Evolutionary conservation across 2,888 invertebrate genomes (phyloP).

Genomic region (Mesopsocus fuscifrons): DNA sequence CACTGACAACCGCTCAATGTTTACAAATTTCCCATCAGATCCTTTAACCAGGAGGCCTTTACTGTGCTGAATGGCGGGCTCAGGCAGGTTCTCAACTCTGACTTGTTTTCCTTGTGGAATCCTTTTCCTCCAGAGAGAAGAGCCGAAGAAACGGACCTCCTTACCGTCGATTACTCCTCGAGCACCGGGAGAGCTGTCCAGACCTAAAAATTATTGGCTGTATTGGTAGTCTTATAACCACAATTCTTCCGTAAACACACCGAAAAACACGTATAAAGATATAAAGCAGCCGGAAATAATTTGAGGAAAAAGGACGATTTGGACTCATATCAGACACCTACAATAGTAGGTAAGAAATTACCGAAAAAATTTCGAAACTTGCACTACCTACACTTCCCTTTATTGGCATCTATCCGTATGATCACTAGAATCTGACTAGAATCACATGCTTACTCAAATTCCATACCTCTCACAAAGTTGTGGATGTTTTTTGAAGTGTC

Average conservation of each 20-base stretch:
- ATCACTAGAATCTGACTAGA: too few relatives aligned
- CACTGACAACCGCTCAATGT: conserved; percentile 54
- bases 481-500: conserved; percentile 57
- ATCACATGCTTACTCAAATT: too few relatives aligned
- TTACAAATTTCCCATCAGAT: conserved; percentile 62
- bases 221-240: neutral
- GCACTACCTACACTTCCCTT: too few relatives aligned
- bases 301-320: too few relatives aligned
- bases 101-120: conserved; percentile 35
- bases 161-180: conserved; percentile 39
- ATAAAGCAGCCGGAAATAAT: too few relatives aligned
- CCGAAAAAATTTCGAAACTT: too few relatives aligned
- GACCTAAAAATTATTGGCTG: conserved; percentile 27
- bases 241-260: neutral
- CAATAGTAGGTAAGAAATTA: too few relatives aligned
- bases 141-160: conserved; percentile 62
- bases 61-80: conserved; percentile 49
- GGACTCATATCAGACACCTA: too few relatives aligned
- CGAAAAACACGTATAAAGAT: neutral
- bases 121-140: conserved; percentile 43
- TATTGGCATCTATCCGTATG: too few relatives aligned
- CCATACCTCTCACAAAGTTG: conserved; percentile 60
- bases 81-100: conserved; percentile 37
- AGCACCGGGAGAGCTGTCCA: conserved; percentile 91
- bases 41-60: conserved; percentile 64